Conservation (phyloP, 92 coral and sea anemone species). For the Phenganax subtilis region DNA sequence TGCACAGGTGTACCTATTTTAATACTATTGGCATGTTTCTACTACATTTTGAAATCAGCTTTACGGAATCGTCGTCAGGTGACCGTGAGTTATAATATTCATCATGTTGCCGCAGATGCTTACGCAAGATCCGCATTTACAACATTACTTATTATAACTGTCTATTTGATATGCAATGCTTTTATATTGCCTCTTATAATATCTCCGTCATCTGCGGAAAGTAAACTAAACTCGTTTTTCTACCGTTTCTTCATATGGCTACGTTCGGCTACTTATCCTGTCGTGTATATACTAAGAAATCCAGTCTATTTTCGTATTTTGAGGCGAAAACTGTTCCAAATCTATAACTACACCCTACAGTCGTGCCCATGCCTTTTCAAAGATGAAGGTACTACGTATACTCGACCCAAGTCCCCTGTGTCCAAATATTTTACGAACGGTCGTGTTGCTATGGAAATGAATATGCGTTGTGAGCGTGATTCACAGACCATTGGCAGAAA, state of each 20-base stretch:
- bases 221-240: slow-evolving; percentile 48
- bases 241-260: slow-evolving; percentile 37
- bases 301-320: slow-evolving; percentile 39
- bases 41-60: slow-evolving; percentile 55
- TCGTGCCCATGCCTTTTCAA: slow-evolving; percentile 12
- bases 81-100: slow-evolving; percentile 50
- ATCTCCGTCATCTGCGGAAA: slow-evolving; percentile 49
- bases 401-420: slow-evolving; percentile 21
- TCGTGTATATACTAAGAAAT: slow-evolving; percentile 62
- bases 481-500: slow-evolving; percentile 7
- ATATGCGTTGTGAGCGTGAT: not conserved
- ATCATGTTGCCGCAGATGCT: slow-evolving; percentile 57
- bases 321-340: slow-evolving; percentile 10
- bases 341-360: slow-evolving; percentile 11
- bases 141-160: slow-evolving; percentile 58
- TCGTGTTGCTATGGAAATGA: slow-evolving; percentile 27
- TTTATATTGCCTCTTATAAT: slow-evolving; percentile 54
- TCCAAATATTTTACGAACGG: not conserved
- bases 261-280: slow-evolving; percentile 64
- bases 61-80: slow-evolving; percentile 56
- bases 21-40: slow-evolving; percentile 48
- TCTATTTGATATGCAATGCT: slow-evolving; percentile 59
- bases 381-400: slow-evolving; percentile 11
- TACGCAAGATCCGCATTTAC: slow-evolving; percentile 66
- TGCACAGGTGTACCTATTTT: slow-evolving; percentile 52